Conservation (phyloP, 2,888 invertebrate genomes). For the Drosophila diplacantha region DNA sequence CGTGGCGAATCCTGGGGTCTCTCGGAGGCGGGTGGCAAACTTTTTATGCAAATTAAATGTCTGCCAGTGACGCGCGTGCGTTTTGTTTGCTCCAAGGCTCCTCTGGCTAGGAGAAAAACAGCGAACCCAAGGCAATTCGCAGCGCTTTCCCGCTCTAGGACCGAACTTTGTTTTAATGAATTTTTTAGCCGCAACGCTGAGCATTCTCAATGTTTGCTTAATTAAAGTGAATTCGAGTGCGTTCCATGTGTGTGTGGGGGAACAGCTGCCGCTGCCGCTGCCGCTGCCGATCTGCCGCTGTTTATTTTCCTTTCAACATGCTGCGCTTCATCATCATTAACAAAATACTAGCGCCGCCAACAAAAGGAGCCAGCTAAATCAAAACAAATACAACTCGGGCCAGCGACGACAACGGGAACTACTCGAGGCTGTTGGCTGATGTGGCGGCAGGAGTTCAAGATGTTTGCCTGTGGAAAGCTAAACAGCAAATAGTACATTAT, state of each 20-base stretch:
- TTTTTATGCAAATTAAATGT: slow-evolving; percentile 71
- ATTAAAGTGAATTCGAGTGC: slow-evolving; percentile 55
- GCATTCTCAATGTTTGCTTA: slow-evolving; percentile 62
- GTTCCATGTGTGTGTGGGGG: slow-evolving; percentile 2
- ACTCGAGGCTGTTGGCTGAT: slow-evolving; percentile 22
- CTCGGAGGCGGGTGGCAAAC: slow-evolving; percentile 50
- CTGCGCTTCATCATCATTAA: slow-evolving; percentile 71
- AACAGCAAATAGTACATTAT: slow-evolving; percentile 5
- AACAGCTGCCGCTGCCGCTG: slow-evolving; percentile 29
- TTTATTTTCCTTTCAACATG: slow-evolving; percentile 67
- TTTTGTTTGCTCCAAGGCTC: slow-evolving; percentile 66
- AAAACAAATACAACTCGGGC: slow-evolving; percentile 58
- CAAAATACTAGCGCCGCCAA: slow-evolving; percentile 50
- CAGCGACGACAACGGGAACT: slow-evolving; percentile 30
- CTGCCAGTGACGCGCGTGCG: slow-evolving; percentile 70
- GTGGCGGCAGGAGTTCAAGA: slow-evolving; percentile 26
- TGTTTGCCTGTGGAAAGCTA: neutral
- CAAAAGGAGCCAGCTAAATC: slow-evolving; percentile 48
- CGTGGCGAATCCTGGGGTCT: neutral
- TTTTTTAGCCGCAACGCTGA: slow-evolving; percentile 64
- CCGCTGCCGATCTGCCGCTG: slow-evolving; percentile 45
- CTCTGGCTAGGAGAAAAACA: slow-evolving; percentile 21
- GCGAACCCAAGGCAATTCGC: slow-evolving; percentile 19
- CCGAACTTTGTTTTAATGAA: slow-evolving; percentile 57
- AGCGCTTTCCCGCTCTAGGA: slow-evolving; percentile 30